Evolutionary conservation across 2,888 invertebrate species (phyloP).

Genomic region (Proisotoma minuta): DNA sequence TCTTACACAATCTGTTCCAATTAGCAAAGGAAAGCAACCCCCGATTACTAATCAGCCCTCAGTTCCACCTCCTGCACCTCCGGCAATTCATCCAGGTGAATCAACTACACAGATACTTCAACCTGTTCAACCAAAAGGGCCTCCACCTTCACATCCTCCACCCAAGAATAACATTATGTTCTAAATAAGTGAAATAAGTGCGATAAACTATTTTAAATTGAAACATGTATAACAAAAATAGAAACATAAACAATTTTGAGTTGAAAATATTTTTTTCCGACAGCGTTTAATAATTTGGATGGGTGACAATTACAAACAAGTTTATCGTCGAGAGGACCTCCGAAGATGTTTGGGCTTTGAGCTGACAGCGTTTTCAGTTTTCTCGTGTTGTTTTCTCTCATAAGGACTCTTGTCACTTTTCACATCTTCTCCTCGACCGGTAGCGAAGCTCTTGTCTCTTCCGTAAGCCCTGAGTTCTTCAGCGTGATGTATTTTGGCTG

Average conservation of each 20-base stretch:
- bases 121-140: background rate
- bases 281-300: too few species aligned
- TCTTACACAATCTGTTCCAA: background rate
- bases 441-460: conserved; percentile 5
- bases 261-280: too few species aligned
- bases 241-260: too few species aligned
- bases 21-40: background rate
- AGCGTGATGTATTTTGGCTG: background rate
- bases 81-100: conserved; percentile 1
- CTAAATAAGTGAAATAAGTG: background rate
- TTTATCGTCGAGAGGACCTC: too few species aligned
- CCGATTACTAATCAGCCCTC: background rate
- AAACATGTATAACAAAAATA: too few species aligned
- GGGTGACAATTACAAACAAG: too few species aligned
- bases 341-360: too few species aligned
- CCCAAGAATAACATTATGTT: too few species aligned
- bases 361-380: too few species aligned
- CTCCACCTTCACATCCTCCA: background rate
- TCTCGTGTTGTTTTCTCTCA: background rate
- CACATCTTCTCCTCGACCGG: background rate
- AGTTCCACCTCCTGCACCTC: background rate
- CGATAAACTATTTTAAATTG: background rate
- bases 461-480: conserved; percentile 5
- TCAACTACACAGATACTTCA: background rate
- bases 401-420: background rate